phyloP scores from a whole-genome alignment of 2,797 vertebrate genomes.

The Cyprinodon diabolis region DNA sequence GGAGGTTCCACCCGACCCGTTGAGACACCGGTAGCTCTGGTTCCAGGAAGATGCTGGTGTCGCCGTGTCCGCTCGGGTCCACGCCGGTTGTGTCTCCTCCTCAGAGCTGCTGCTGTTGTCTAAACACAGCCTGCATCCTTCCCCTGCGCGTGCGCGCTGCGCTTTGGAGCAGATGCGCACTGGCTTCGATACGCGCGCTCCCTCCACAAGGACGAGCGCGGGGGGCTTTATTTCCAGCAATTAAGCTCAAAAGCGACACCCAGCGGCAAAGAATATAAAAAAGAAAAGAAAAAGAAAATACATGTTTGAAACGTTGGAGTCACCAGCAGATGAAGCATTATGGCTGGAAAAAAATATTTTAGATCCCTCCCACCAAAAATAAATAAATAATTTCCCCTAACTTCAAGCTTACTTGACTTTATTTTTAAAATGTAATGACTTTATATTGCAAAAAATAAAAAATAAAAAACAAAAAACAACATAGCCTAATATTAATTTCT shows the following conservation, averaged over 20 bases:
- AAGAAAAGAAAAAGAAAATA: neutral
- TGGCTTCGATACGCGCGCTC: conserved; percentile 10
- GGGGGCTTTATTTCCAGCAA: conserved; percentile 6
- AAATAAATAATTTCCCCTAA: too few relatives aligned
- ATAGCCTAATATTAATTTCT: too few relatives aligned
- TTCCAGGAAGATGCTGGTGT: conserved; percentile 10
- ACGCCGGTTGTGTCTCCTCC: conserved; percentile 15
- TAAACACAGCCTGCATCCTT: conserved; percentile 46
- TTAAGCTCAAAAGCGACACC: conserved; percentile 23
- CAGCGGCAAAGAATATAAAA: neutral
- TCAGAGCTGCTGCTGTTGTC: conserved; percentile 48
- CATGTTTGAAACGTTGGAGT: neutral
- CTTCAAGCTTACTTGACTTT: too few relatives aligned
- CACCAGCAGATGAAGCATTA: too few relatives aligned
- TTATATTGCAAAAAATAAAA: too few relatives aligned
- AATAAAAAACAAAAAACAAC: too few relatives aligned
- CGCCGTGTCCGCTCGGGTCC: conserved; percentile 8
- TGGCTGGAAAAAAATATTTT: too few relatives aligned
- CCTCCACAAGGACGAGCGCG: conserved; percentile 27
- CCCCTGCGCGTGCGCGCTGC: conserved; percentile 20
- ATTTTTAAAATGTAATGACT: too few relatives aligned
- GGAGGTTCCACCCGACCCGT: conserved; percentile 10
- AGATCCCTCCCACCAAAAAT: too few relatives aligned
- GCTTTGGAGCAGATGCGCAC: conserved; percentile 45
- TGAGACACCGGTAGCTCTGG: neutral